Conservation (phyloP, 2,797 vertebrate species). For the Mormyrops attenuatus region DNA sequence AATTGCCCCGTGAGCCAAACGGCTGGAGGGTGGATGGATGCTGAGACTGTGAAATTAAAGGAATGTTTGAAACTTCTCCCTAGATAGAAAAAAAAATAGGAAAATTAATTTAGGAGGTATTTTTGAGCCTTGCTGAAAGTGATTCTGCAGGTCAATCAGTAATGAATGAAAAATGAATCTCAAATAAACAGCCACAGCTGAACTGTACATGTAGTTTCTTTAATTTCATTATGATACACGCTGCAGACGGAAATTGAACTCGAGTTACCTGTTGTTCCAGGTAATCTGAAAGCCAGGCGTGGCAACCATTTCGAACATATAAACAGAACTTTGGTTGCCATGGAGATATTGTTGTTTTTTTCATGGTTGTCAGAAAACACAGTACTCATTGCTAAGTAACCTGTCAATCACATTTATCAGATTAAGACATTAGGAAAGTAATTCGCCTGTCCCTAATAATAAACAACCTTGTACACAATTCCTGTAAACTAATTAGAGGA, state of each 20-base stretch:
- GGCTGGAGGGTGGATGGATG: neutral
- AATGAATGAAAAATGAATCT: neutral
- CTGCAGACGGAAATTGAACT: neutral
- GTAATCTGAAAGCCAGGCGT: constrained; percentile 5
- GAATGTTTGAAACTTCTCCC: neutral
- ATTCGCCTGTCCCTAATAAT: neutral
- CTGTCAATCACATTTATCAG: neutral
- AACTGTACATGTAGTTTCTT: neutral
- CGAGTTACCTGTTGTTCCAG: constrained; percentile 10
- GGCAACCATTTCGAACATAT: neutral
- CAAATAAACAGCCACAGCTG: neutral
- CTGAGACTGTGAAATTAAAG: neutral
- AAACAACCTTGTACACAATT: neutral
- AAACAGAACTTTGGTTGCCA: neutral
- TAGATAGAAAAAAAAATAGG: neutral
- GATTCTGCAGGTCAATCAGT: neutral
- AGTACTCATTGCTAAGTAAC: neutral
- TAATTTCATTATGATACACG: neutral
- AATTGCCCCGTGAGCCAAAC: neutral
- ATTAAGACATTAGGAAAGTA: neutral
- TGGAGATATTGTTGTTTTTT: neutral
- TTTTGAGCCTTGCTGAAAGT: neutral
- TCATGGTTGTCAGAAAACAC: neutral
- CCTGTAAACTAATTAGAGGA: neutral
- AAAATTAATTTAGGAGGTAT: neutral